These are phyloP conservation scores for Fulica atra DNA, from an alignment of 2,113 vertebrate genomes.

Conservation along the genomic window DNA sequence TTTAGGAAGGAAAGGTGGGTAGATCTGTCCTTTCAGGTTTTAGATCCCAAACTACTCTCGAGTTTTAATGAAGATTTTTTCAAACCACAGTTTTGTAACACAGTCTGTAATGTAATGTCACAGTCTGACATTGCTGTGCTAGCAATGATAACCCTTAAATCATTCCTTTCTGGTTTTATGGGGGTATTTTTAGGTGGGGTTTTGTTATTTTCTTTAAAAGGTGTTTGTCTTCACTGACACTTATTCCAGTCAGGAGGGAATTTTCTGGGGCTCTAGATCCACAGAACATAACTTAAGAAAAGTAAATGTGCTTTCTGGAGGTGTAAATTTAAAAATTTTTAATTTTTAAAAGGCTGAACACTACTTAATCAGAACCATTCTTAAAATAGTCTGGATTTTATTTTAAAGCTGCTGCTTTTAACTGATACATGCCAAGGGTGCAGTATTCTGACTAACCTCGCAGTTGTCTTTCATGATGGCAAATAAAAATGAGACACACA, in stretches of 20 bases:
- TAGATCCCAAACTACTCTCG: neutral
- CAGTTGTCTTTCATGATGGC: neutral
- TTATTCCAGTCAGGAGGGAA: neutral
- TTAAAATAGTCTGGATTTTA: neutral
- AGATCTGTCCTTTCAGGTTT: neutral
- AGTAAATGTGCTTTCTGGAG: neutral
- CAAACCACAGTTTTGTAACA: neutral
- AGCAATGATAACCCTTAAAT: neutral
- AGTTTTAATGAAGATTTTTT: neutral
- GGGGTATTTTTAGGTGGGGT: neutral
- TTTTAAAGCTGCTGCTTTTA: neutral
- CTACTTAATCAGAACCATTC: neutral
- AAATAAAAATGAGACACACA: neutral
- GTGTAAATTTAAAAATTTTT: neutral
- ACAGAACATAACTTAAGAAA: neutral
- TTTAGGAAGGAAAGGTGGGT: neutral
- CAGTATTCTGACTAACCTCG: neutral
- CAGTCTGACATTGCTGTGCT: neutral
- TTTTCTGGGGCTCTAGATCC: neutral
- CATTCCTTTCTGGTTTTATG: neutral
- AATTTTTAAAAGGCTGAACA: neutral
- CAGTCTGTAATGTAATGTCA: neutral
- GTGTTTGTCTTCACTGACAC: neutral
- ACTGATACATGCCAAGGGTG: neutral
- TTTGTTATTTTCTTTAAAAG: neutral